A percentile compares a stretch with the other conserved stretches of the same genome.
These are phyloP conservation scores for Thermophis baileyi DNA, from an alignment of 2,113 vertebrate species.

Conservation along the genomic window DNA sequence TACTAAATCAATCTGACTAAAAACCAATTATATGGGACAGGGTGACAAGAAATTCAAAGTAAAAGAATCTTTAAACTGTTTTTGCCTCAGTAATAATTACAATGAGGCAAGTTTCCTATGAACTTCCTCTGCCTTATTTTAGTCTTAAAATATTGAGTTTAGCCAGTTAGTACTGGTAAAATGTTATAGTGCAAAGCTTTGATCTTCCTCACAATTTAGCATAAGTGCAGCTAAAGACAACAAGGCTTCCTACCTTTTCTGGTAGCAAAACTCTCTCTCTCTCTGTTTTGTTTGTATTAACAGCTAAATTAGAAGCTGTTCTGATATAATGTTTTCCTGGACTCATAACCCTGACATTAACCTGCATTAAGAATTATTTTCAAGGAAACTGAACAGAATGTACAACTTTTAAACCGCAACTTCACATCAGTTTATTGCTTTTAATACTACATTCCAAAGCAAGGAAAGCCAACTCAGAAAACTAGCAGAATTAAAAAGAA, in stretches of 20 bases:
- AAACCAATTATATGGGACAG: not conserved
- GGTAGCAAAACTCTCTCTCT: conserved; percentile 71
- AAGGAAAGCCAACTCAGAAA: not conserved
- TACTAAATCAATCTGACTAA: not conserved
- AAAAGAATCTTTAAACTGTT: not conserved
- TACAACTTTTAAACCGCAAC: conserved; percentile 50
- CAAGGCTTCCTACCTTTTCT: conserved; percentile 71
- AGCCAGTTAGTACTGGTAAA: conserved; percentile 8
- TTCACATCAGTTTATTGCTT: conserved; percentile 38
- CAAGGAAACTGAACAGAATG: conserved; percentile 66
- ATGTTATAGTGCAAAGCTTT: conserved; percentile 65
- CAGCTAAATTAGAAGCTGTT: conserved; percentile 37
- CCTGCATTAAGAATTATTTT: conserved; percentile 66
- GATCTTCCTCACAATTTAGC: conserved; percentile 73
- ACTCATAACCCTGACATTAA: conserved; percentile 48
- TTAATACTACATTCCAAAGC: not conserved
- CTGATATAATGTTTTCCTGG: conserved; percentile 62
- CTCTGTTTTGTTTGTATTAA: conserved; percentile 67
- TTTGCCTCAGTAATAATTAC: not conserved
- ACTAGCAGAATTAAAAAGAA: not conserved
- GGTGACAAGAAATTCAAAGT: not conserved
- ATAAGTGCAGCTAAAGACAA: conserved; percentile 71
- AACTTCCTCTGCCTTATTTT: conserved; percentile 30
- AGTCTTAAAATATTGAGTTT: conserved; percentile 43
- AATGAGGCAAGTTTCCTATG: conserved; percentile 24